Conservation (phyloP, 2,797 vertebrate genomes). For the Ptychobarbus kaznakovi region DNA sequence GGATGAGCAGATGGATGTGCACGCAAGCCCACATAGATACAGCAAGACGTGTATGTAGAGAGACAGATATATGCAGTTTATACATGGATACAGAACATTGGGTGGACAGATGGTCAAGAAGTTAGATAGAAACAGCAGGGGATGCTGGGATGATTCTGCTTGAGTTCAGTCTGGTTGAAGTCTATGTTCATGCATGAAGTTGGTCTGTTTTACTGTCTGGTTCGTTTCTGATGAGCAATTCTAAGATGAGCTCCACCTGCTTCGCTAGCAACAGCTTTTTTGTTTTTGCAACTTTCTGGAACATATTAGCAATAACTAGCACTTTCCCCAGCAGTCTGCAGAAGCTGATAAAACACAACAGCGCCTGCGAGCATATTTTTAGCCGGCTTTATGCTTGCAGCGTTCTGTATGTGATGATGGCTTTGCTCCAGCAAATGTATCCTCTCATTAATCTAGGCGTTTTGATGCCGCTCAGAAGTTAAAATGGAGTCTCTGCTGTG, state of each 20-base stretch:
- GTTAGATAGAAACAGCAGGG: constrained; percentile 40
- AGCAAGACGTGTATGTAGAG: background rate
- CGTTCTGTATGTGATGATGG: constrained; percentile 41
- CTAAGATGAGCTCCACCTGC: background rate
- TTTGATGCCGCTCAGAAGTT: constrained; percentile 44
- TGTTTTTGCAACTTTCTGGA: background rate
- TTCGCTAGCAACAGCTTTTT: background rate
- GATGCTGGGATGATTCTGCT: constrained; percentile 6
- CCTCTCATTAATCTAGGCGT: constrained; percentile 41
- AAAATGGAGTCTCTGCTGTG: constrained; percentile 47
- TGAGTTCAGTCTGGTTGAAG: constrained; percentile 10
- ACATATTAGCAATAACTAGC: constrained; percentile 31
- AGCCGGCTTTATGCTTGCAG: constrained; percentile 13
- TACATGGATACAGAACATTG: constrained; percentile 7
- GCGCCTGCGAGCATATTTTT: constrained; percentile 43
- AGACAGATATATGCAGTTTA: constrained; percentile 7
- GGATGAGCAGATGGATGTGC: constrained; percentile 4
- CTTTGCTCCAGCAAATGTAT: constrained; percentile 39
- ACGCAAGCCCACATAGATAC: background rate
- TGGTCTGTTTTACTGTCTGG: background rate
- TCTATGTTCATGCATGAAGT: background rate
- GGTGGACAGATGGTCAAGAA: constrained; percentile 30
- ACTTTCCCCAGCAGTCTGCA: constrained; percentile 22
- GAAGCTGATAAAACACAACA: constrained; percentile 44
- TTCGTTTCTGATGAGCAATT: background rate